A percentile compares a stretch with the other conserved stretches of the same genome.
Conservation (phyloP, 2,797 vertebrate genomes). For the Esox masquinongy region DNA sequence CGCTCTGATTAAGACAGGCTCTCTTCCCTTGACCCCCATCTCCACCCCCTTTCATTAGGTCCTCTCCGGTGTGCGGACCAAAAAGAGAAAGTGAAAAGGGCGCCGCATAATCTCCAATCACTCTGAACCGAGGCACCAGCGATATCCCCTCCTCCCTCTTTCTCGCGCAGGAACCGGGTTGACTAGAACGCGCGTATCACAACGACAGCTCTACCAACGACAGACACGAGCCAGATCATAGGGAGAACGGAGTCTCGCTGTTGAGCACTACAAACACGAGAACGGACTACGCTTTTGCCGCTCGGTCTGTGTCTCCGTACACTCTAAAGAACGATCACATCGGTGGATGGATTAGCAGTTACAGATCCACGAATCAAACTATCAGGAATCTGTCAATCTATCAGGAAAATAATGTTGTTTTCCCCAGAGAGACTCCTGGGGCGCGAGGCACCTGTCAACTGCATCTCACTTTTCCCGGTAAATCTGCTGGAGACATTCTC, state of each 20-base stretch:
- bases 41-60: too few species aligned
- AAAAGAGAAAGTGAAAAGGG: neutral
- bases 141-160: neutral
- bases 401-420: neutral
- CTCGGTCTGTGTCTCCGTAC: constrained; percentile 44
- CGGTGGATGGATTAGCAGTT: constrained; percentile 42
- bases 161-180: neutral
- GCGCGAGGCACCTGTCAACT: neutral
- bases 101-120: constrained; percentile 46
- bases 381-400: constrained; percentile 16
- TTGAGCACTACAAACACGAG: neutral
- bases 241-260: constrained; percentile 32
- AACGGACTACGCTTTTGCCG: constrained; percentile 1
- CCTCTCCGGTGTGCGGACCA: neutral
- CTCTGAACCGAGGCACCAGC: constrained; percentile 28
- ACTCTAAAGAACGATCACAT: constrained; percentile 40
- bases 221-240: constrained; percentile 26
- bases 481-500: neutral
- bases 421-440: neutral
- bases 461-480: neutral
- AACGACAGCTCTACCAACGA: neutral
- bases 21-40: neutral
- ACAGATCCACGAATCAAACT: constrained; percentile 35
- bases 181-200: constrained; percentile 1
- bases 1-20: neutral